Evolutionary conservation across 2,888 invertebrate genomes (phyloP).

Genomic region (Chalcosyrphus nemorum): DNA sequence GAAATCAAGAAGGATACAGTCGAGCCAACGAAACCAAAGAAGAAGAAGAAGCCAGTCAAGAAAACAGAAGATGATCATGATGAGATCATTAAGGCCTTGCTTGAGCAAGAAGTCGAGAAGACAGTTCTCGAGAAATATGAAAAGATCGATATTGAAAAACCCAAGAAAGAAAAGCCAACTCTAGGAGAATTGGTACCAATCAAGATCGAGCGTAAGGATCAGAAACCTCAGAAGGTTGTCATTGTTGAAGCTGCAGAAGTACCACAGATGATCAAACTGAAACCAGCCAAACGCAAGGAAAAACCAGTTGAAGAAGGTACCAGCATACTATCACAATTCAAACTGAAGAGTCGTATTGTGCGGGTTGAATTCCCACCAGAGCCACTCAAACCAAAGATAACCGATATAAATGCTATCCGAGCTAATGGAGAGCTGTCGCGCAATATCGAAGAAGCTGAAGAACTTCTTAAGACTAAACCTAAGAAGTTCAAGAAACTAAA

Average conservation of each 20-base stretch:
- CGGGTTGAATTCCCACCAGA: conserved; percentile 86
- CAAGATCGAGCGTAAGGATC: conserved; percentile 85
- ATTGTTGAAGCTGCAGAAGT: conserved; percentile 84
- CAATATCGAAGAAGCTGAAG: conserved; percentile 87
- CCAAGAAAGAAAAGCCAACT: conserved; percentile 78
- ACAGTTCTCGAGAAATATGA: conserved; percentile 82
- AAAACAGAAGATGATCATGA: conserved; percentile 80
- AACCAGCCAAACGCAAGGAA: conserved; percentile 80
- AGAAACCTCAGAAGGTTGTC: conserved; percentile 86
- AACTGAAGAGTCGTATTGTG: conserved; percentile 87
- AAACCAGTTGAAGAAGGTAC: conserved; percentile 83
- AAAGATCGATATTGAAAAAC: conserved; percentile 81
- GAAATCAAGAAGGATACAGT: conserved; percentile 75
- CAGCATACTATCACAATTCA: conserved; percentile 85
- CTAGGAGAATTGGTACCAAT: conserved; percentile 81
- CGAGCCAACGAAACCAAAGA: conserved; percentile 77
- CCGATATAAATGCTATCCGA: conserved; percentile 84
- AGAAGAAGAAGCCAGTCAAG: conserved; percentile 78
- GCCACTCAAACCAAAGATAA: conserved; percentile 83
- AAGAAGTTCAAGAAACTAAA: conserved; percentile 85
- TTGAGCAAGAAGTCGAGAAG: conserved; percentile 81
- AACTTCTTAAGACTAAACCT: conserved; percentile 85
- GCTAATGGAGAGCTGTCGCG: conserved; percentile 87
- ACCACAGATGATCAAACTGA: conserved; percentile 87
- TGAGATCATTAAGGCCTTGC: conserved; percentile 79